Evolutionary conservation across 2,888 invertebrate genomes (phyloP).

Genomic region (Rugalucina vietnamica): DNA sequence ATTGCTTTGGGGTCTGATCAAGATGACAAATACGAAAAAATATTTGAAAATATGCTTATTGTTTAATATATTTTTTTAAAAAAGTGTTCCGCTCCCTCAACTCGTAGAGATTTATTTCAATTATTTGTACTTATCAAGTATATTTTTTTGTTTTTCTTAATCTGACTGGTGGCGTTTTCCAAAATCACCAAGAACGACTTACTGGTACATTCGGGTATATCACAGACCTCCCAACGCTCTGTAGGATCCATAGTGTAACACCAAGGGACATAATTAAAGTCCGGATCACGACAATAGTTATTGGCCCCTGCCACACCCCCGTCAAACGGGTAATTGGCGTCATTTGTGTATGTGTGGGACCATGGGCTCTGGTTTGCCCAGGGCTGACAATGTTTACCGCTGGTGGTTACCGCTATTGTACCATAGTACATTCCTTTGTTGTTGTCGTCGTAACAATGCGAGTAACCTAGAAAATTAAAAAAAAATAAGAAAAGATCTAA

Average conservation of each 20-base stretch:
- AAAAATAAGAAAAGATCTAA: too few species aligned
- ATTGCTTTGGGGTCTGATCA: too few species aligned
- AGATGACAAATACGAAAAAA: too few species aligned
- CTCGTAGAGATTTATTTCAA: neutral
- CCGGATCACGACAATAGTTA: slow-evolving; percentile 52
- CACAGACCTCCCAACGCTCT: slow-evolving; percentile 24
- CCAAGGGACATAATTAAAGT: slow-evolving; percentile 31
- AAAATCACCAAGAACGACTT: slow-evolving; percentile 14
- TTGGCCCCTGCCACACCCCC: slow-evolving; percentile 19
- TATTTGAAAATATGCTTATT: too few species aligned
- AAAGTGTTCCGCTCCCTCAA: too few species aligned
- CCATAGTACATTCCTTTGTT: slow-evolving; percentile 36
- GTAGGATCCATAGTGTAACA: slow-evolving; percentile 50
- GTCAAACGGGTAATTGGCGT: slow-evolving; percentile 39
- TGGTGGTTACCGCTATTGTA: slow-evolving; percentile 21
- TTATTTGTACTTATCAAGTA: neutral
- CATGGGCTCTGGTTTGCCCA: slow-evolving; percentile 44
- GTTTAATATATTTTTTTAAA: too few species aligned
- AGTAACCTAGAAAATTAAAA: too few species aligned
- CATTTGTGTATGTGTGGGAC: slow-evolving; percentile 20
- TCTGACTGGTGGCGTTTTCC: neutral
- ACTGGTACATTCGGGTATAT: slow-evolving; percentile 47
- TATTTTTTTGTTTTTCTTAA: neutral
- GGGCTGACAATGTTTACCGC: slow-evolving; percentile 39
- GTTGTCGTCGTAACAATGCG: slow-evolving; percentile 33